A percentile compares a stretch with the other conserved stretches of the same genome.
phyloP scores from a whole-genome alignment of 2,797 vertebrate genomes.

The Discoglossus pictus region DNA sequence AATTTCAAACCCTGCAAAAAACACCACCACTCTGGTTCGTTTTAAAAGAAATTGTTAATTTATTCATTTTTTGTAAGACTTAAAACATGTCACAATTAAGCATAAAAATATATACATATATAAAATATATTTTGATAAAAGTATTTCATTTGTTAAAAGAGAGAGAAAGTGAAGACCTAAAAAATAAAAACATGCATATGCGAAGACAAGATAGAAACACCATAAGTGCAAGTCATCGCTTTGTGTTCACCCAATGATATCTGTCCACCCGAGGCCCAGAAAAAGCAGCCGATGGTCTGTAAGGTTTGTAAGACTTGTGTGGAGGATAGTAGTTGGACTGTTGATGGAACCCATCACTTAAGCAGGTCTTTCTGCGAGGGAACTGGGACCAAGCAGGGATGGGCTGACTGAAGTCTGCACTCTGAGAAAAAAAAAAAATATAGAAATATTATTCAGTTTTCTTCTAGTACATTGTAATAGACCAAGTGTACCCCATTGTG shows the following conservation, averaged over 20 bases:
- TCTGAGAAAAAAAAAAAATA: slow-evolving; percentile 38
- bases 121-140: slow-evolving; percentile 37
- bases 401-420: slow-evolving; percentile 62
- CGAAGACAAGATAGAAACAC: neutral
- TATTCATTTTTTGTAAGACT: slow-evolving; percentile 45
- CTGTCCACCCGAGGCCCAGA: slow-evolving; percentile 78
- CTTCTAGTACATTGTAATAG: neutral
- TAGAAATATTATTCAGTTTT: neutral
- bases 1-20: too few species aligned
- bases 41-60: slow-evolving; percentile 31
- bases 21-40: neutral
- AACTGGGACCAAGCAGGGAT: slow-evolving; percentile 76
- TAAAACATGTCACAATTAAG: slow-evolving; percentile 2
- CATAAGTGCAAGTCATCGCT: slow-evolving; percentile 58
- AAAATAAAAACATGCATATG: too few species aligned
- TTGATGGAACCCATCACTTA: slow-evolving; percentile 59
- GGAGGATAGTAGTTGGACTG: slow-evolving; percentile 57
- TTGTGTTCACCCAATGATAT: slow-evolving; percentile 92
- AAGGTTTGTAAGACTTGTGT: slow-evolving; percentile 71
- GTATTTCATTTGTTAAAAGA: slow-evolving; percentile 21
- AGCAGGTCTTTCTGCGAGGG: slow-evolving; percentile 68
- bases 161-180: slow-evolving; percentile 12
- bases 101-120: slow-evolving; percentile 30
- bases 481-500: too few species aligned
- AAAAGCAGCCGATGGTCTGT: slow-evolving; percentile 65